Percentiles rank a stretch among this genome's conserved stretches.
Evolutionary conservation across 2,888 invertebrate species (phyloP).

Genomic region (Aspidiotus rigidus): DNA sequence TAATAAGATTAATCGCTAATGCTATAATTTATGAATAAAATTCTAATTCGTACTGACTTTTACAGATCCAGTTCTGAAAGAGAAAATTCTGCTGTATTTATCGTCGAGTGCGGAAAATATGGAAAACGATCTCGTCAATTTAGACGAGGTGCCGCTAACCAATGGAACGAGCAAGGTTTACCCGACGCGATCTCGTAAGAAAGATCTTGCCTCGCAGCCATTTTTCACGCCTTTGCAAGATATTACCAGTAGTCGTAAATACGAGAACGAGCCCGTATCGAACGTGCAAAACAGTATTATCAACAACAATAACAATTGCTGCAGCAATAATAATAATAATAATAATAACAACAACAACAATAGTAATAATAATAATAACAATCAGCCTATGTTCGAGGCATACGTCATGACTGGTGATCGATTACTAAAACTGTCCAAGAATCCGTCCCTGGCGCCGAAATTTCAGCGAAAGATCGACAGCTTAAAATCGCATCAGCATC

Average conservation of each 20-base stretch:
- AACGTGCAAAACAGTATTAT: neutral
- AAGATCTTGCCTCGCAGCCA: slow-evolving; percentile 21
- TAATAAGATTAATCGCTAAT: too few relatives aligned
- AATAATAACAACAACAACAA: neutral
- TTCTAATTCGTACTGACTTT: neutral
- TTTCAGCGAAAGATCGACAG: slow-evolving; percentile 52
- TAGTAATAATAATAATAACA: slow-evolving; percentile 9
- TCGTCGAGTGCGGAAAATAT: slow-evolving; percentile 39
- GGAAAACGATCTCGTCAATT: slow-evolving; percentile 9
- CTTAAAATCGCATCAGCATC: slow-evolving; percentile 32
- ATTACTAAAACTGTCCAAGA: slow-evolving; percentile 82
- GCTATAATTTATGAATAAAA: too few relatives aligned
- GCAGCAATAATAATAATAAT: neutral
- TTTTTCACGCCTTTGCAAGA: slow-evolving; percentile 22
- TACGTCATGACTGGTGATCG: slow-evolving; percentile 98
- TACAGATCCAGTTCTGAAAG: slow-evolving; percentile 79
- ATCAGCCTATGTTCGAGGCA: slow-evolving; percentile 66
- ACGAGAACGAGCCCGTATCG: slow-evolving; percentile 16
- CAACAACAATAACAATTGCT: neutral
- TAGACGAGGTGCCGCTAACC: slow-evolving; percentile 7
- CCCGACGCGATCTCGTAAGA: slow-evolving; percentile 4
- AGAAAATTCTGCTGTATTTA: slow-evolving; percentile 44
- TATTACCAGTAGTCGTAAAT: slow-evolving; percentile 17
- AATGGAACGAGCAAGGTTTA: neutral
- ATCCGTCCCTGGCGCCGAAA: slow-evolving; percentile 54